These are phyloP conservation scores for Amblyjoppa fuscipennis DNA, from an alignment of 2,888 invertebrate genomes.

Conservation along the genomic window DNA sequence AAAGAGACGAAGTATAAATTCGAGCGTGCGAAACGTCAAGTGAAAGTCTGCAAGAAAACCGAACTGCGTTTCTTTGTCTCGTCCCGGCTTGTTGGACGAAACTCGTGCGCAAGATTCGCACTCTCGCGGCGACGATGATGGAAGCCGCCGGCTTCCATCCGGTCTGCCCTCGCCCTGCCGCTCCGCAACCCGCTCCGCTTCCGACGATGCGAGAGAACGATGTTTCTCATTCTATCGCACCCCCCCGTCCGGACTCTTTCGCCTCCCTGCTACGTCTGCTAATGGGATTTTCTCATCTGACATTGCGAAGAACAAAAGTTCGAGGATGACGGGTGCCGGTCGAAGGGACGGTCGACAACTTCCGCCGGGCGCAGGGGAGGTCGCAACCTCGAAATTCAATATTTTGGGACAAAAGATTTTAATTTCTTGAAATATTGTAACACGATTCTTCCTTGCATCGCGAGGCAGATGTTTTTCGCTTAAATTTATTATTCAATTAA, in stretches of 20 bases:
- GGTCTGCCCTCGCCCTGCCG: slow-evolving; percentile 36
- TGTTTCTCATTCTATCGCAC: slow-evolving; percentile 15
- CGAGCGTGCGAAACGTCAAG: slow-evolving; percentile 49
- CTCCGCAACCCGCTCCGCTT: slow-evolving; percentile 23
- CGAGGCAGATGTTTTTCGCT: not conserved
- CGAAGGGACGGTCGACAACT: slow-evolving; percentile 18
- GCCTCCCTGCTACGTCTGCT: slow-evolving; percentile 53
- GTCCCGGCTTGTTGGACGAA: slow-evolving; percentile 4
- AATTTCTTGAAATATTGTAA: not conserved
- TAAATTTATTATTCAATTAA: not conserved
- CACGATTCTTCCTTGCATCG: not conserved
- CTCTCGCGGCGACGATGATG: slow-evolving; percentile 52
- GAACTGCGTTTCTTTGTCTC: slow-evolving; percentile 36
- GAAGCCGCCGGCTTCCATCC: slow-evolving; percentile 63
- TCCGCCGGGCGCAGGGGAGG: not conserved
- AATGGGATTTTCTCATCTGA: slow-evolving; percentile 68
- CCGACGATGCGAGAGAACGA: slow-evolving; percentile 20
- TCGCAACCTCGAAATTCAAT: slow-evolving; percentile 47
- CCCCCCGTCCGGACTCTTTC: not conserved
- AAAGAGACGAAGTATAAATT: slow-evolving; percentile 32
- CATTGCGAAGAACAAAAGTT: slow-evolving; percentile 68
- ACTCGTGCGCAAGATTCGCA: slow-evolving; percentile 49
- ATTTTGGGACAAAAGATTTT: slow-evolving; percentile 57
- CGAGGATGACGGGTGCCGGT: slow-evolving; percentile 64
- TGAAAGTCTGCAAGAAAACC: slow-evolving; percentile 34